A percentile compares a stretch with the other conserved stretches of the same genome.
phyloP scores from a whole-genome alignment of 2,888 invertebrate species.

The Eumacrocentrus americanus region DNA sequence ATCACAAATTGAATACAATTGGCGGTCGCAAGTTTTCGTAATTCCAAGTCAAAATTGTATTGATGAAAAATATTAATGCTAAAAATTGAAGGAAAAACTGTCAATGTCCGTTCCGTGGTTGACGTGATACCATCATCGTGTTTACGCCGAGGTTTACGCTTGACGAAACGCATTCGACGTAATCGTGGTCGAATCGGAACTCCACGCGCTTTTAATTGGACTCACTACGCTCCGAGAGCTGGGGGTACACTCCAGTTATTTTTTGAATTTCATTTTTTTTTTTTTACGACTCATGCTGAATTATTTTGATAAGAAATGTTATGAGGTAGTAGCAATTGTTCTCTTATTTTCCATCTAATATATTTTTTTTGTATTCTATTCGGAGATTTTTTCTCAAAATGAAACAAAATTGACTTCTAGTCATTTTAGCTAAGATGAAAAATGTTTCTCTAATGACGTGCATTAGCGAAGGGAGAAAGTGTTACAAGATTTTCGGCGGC shows the following conservation, averaged over 20 bases:
- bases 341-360: no score
- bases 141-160: no score
- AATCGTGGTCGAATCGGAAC: constrained; percentile 20
- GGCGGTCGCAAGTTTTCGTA: no score
- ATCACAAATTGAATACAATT: no score
- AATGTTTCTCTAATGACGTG: no score
- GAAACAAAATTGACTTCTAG: no score
- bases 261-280: not conserved
- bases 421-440: no score
- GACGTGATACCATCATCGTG: constrained; percentile 13
- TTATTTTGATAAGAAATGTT: not conserved
- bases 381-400: no score
- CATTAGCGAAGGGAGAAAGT: not conserved
- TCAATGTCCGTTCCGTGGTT: not conserved
- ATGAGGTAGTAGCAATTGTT: not conserved
- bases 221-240: not conserved
- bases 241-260: not conserved
- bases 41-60: no score
- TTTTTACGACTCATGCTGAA: not conserved
- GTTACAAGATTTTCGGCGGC: constrained; percentile 12
- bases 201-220: constrained; percentile 25
- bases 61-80: no score
- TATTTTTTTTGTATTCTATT: no score
- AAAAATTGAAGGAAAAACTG: no score
- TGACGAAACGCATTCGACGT: constrained; percentile 20